These are phyloP conservation scores for Antennarius maculatus DNA, from an alignment of 2,797 vertebrate genomes.

Conservation along the genomic window DNA sequence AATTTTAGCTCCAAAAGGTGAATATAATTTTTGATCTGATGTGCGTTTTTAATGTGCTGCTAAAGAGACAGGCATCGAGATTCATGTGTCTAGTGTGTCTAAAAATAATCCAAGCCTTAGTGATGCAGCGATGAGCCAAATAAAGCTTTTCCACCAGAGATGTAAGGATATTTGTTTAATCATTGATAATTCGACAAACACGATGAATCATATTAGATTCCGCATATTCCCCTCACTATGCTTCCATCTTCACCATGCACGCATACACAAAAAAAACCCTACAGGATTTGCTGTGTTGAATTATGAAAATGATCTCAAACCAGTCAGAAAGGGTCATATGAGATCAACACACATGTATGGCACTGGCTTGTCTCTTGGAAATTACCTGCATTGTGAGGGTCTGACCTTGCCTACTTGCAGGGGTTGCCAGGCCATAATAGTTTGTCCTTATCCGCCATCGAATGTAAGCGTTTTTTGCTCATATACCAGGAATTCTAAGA, in stretches of 20 bases:
- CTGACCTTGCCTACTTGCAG: conserved; percentile 51
- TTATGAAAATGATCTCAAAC: conserved; percentile 51
- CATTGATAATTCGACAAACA: neutral
- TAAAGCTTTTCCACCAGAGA: neutral
- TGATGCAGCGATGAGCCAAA: neutral
- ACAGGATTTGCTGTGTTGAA: conserved; percentile 38
- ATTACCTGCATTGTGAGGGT: conserved; percentile 19
- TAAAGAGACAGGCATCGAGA: neutral
- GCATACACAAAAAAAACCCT: neutral
- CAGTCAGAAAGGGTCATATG: conserved; percentile 37
- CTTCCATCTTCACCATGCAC: neutral
- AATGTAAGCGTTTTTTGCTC: conserved; percentile 31
- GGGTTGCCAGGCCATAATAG: conserved; percentile 39
- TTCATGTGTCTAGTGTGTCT: too few species aligned
- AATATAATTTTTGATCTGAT: neutral
- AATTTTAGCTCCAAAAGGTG: neutral
- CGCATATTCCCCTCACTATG: conserved; percentile 4
- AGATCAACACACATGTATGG: conserved; percentile 31
- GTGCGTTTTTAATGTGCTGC: neutral
- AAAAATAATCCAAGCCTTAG: neutral
- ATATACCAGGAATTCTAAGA: conserved; percentile 34
- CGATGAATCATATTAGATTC: conserved; percentile 10
- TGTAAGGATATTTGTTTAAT: neutral
- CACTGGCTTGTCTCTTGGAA: conserved; percentile 21
- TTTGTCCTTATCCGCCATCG: conserved; percentile 38